Conservation (phyloP, 2,888 invertebrate genomes). For the Melinopterus prodromus region DNA sequence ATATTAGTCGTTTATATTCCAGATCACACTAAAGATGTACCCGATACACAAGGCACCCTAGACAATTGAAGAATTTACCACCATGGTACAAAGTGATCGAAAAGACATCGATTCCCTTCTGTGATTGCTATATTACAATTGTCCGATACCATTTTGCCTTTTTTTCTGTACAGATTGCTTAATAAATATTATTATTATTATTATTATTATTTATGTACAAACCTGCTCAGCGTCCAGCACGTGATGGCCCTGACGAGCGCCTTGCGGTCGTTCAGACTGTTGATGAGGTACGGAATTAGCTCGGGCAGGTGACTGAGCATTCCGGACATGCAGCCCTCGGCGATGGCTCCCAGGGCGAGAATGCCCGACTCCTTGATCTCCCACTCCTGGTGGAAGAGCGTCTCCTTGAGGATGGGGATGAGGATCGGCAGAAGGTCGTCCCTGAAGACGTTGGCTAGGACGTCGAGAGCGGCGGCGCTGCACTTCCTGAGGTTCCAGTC, state of each 20-base stretch:
- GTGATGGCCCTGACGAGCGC: constrained; percentile 97
- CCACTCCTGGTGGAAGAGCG: constrained; percentile 95
- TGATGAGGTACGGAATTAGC: constrained; percentile 94
- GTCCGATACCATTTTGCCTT: too few relatives aligned
- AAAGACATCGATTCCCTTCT: too few relatives aligned
- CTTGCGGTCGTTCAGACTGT: constrained; percentile 92
- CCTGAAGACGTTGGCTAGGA: constrained; percentile 95
- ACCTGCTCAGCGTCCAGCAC: constrained; percentile 92
- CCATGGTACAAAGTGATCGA: too few relatives aligned
- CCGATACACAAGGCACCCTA: too few relatives aligned
- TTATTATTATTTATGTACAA: too few relatives aligned
- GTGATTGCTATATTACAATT: too few relatives aligned
- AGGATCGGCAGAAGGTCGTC: constrained; percentile 94
- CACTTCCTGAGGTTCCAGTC: constrained; percentile 99
- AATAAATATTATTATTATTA: too few relatives aligned
- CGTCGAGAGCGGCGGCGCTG: constrained; percentile 97
- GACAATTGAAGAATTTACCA: too few relatives aligned
- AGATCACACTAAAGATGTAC: too few relatives aligned
- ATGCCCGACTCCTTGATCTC: constrained; percentile 93
- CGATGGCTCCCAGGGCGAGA: constrained; percentile 83
- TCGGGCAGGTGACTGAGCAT: constrained; percentile 97
- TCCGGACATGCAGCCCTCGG: constrained; percentile 89
- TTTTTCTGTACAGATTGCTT: too few relatives aligned
- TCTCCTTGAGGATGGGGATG: constrained; percentile 96
- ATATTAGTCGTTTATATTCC: too few relatives aligned